Evolutionary conservation across 30 jellyfish, hydroid and myxozoan genomes (phyloP).

Genomic region (Aurelia aurita): DNA sequence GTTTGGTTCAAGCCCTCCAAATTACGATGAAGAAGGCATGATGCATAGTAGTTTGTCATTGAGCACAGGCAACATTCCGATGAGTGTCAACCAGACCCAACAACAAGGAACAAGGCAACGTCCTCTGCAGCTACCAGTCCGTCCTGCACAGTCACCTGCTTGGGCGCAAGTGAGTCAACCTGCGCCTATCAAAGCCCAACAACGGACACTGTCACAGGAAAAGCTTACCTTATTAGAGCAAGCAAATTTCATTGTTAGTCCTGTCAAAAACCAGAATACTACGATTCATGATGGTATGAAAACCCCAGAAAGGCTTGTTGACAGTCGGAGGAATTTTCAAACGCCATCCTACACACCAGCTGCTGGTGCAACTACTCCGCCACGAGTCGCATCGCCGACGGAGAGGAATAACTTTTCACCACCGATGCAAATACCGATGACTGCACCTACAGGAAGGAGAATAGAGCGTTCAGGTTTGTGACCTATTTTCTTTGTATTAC

Average conservation of each 20-base stretch:
- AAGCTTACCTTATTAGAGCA: constrained; percentile 65
- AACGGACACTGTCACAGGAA: constrained; percentile 44
- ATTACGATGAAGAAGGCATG: constrained; percentile 45
- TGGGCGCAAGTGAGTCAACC: constrained; percentile 62
- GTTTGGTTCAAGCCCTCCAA: constrained; percentile 81
- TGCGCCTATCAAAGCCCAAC: constrained; percentile 13
- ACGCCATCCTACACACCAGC: constrained; percentile 15
- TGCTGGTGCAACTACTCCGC: constrained; percentile 36
- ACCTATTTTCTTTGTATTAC: too few species aligned
- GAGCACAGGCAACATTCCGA: constrained; percentile 57
- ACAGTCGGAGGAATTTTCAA: constrained; percentile 24
- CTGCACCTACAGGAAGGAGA: constrained; percentile 10
- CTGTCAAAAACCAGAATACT: constrained; percentile 8
- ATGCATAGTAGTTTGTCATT: constrained; percentile 38
- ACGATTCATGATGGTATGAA: constrained; percentile 7
- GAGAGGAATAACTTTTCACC: constrained; percentile 15
- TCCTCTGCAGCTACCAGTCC: constrained; percentile 53
- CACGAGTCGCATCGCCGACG: constrained; percentile 70
- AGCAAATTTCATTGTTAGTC: constrained; percentile 26
- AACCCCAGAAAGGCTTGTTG: constrained; percentile 31
- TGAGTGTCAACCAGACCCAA: constrained; percentile 14
- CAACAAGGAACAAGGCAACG: constrained; percentile 11
- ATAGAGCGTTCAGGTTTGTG: constrained; percentile 51
- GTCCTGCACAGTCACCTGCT: constrained; percentile 55
- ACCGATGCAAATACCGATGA: constrained; percentile 1